These are phyloP conservation scores for Thalpophila matura DNA, from an alignment of 2,888 invertebrate genomes.

Conservation along the genomic window DNA sequence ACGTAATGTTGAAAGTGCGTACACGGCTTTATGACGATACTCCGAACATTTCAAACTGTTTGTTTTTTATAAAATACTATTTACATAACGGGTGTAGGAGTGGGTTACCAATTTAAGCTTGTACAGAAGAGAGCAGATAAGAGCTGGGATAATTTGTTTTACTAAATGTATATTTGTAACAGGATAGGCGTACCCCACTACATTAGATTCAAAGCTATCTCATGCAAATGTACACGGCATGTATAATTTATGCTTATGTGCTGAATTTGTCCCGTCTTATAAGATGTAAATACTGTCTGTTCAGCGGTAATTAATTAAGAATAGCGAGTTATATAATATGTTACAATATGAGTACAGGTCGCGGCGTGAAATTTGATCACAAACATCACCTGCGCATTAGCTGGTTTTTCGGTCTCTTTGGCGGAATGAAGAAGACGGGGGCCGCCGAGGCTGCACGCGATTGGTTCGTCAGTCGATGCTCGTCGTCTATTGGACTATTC, in stretches of 20 bases:
- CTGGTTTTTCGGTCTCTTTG: too few species aligned
- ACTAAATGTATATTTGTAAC: slow-evolving; percentile 30
- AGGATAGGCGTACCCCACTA: slow-evolving; percentile 17
- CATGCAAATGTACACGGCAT: slow-evolving; percentile 27
- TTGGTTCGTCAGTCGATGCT: too few species aligned
- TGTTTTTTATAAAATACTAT: slow-evolving; percentile 48
- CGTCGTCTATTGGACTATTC: too few species aligned
- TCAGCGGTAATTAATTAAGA: too few species aligned
- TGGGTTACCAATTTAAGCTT: slow-evolving; percentile 46
- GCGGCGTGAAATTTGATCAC: too few species aligned
- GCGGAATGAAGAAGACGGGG: too few species aligned
- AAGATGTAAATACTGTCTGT: too few species aligned
- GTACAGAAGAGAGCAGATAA: slow-evolving; percentile 27
- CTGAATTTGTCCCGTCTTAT: slow-evolving; percentile 1
- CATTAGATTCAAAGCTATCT: slow-evolving; percentile 30
- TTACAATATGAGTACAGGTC: too few species aligned
- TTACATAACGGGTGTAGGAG: slow-evolving; percentile 29
- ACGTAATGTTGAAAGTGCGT: slow-evolving; percentile 4
- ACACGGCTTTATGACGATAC: slow-evolving; percentile 45
- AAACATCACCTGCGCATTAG: too few species aligned
- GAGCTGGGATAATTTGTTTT: slow-evolving; percentile 41
- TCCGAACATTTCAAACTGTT: slow-evolving; percentile 43
- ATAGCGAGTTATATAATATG: too few species aligned
- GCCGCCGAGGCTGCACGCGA: too few species aligned
- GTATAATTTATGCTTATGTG: slow-evolving; percentile 12